phyloP scores from a whole-genome alignment of 1,140 invertebrate genomes.

The Colletes latitarsis region DNA sequence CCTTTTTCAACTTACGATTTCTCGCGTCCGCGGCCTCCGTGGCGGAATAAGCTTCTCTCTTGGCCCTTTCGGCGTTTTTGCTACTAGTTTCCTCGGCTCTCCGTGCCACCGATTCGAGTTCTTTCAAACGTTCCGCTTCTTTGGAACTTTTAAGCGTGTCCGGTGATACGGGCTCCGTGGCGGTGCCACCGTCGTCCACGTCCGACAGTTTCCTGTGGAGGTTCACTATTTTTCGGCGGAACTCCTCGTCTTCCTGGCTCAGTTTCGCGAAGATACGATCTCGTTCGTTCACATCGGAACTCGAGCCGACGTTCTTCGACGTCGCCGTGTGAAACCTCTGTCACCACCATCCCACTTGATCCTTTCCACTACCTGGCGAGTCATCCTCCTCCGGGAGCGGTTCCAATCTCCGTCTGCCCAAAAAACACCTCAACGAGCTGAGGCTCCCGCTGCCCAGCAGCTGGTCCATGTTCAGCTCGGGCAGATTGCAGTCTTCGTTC shows the following conservation, averaged over 20 bases:
- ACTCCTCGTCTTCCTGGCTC: conserved; percentile 76
- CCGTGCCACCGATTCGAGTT: conserved; percentile 66
- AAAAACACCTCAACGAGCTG: conserved; percentile 71
- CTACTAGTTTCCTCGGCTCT: conserved; percentile 69
- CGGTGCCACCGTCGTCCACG: conserved; percentile 67
- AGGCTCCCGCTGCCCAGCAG: conserved; percentile 70
- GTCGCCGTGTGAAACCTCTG: conserved; percentile 74
- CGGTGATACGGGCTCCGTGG: neutral
- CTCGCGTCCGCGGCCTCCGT: conserved; percentile 34
- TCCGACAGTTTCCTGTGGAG: conserved; percentile 77
- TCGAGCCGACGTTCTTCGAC: conserved; percentile 63
- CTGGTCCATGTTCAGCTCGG: conserved; percentile 79
- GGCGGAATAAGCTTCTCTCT: conserved; percentile 39
- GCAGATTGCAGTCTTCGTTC: conserved; percentile 68
- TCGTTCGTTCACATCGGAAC: conserved; percentile 56
- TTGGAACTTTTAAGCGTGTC: conserved; percentile 30
- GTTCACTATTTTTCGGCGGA: conserved; percentile 76
- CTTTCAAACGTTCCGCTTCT: conserved; percentile 60
- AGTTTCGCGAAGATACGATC: conserved; percentile 73
- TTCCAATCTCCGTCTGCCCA: conserved; percentile 75
- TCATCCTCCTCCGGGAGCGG: conserved; percentile 80
- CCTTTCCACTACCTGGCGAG: conserved; percentile 73
- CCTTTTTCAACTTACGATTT: conserved; percentile 30
- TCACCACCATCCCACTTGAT: conserved; percentile 80
- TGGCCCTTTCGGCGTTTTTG: conserved; percentile 52